These are phyloP conservation scores for Sapajus apella DNA, from an alignment of 2,113 vertebrate genomes.

Conservation along the genomic window DNA sequence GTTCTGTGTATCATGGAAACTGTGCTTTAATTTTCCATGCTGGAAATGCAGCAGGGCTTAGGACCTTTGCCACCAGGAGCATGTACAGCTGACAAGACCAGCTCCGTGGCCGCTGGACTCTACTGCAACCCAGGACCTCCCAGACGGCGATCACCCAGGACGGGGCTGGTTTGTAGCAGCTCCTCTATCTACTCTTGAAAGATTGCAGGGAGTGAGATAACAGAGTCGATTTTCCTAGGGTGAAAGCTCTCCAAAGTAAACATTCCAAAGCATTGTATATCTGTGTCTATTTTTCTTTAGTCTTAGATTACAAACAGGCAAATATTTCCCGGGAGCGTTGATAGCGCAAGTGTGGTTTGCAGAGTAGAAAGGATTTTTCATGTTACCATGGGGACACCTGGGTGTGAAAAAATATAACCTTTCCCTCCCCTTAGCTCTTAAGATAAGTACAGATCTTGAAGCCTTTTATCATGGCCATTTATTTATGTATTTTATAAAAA, in stretches of 20 bases:
- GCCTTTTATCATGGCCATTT: slow-evolving; percentile 31
- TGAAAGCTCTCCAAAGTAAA: slow-evolving; percentile 61
- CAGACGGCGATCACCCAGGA: neutral
- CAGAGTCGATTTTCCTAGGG: neutral
- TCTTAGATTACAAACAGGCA: slow-evolving; percentile 46
- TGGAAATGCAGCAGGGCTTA: neutral
- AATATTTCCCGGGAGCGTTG: neutral
- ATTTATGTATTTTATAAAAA: neutral
- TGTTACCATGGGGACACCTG: slow-evolving; percentile 40
- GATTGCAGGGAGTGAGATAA: neutral
- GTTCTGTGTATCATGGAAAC: neutral
- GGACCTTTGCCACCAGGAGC: neutral
- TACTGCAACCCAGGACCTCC: neutral
- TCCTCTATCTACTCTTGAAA: neutral
- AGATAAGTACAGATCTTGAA: neutral
- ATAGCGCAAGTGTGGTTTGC: neutral
- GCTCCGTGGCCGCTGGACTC: fast-evolving
- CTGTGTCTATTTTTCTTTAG: slow-evolving; percentile 52
- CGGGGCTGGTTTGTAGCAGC: neutral
- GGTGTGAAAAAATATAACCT: neutral
- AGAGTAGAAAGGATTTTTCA: neutral
- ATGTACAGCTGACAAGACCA: neutral
- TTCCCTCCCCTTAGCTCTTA: neutral
- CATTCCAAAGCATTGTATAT: neutral
- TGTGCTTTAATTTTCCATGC: neutral